Evolutionary conservation across 1,140 invertebrate genomes (phyloP).

Genomic region (Kradibia gibbosae): DNA sequence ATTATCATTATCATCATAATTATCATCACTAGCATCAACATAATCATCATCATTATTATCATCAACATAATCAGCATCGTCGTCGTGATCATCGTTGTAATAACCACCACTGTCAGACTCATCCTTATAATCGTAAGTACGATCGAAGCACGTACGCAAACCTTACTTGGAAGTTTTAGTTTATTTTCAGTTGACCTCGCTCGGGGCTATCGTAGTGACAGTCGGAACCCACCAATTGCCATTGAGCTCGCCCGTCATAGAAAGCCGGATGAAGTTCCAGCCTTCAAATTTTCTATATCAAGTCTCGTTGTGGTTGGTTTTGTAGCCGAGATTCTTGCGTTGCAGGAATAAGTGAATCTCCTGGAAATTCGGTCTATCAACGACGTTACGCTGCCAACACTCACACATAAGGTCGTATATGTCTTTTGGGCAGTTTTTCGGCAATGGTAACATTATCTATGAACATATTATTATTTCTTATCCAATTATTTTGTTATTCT

Average conservation of each 20-base stretch:
- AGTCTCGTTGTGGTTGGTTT: conserved; percentile 72
- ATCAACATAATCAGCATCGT: background rate
- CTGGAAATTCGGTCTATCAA: conserved; percentile 88
- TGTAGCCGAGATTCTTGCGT: conserved; percentile 89
- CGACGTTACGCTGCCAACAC: conserved; percentile 92
- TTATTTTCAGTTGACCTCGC: background rate
- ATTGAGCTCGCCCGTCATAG: conserved; percentile 69
- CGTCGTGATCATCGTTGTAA: background rate
- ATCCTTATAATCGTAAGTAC: background rate
- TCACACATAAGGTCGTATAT: conserved; percentile 95
- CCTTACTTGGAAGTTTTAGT: background rate
- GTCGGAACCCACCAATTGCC: conserved; percentile 67
- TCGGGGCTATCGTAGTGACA: background rate
- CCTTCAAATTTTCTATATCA: conserved; percentile 70
- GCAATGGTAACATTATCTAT: conserved; percentile 81
- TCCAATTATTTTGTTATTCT: too few species aligned
- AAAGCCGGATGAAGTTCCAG: conserved; percentile 68
- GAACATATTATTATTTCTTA: conserved; percentile 52
- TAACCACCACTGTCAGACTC: background rate
- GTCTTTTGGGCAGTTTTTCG: conserved; percentile 89
- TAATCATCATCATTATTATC: background rate
- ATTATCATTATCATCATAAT: background rate
- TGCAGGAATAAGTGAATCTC: conserved; percentile 94
- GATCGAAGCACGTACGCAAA: background rate
- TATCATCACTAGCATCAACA: background rate